These are phyloP conservation scores for Rhinogobius similis DNA, from an alignment of 2,113 vertebrate genomes.

Conservation along the genomic window DNA sequence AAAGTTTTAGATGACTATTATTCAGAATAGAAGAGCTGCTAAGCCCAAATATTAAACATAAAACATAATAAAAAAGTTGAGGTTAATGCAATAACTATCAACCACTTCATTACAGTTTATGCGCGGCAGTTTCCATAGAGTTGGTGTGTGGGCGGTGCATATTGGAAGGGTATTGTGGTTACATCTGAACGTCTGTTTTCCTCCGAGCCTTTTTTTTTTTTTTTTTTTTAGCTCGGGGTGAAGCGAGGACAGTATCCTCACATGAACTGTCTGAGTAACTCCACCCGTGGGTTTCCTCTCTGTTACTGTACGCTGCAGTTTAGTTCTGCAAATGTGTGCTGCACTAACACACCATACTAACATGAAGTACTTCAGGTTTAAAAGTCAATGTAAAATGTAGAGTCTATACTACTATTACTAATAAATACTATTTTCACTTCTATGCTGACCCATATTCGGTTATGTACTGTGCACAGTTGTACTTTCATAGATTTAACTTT, in stretches of 20 bases:
- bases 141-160: not conserved
- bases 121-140: not conserved
- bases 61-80: not conserved
- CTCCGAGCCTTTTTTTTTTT: constrained; percentile 9
- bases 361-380: too few relatives aligned
- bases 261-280: constrained; percentile 34
- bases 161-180: constrained; percentile 9
- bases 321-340: too few relatives aligned
- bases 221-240: constrained; percentile 19
- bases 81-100: not conserved
- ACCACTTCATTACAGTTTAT: not conserved
- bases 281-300: constrained; percentile 31
- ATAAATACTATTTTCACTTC: too few relatives aligned
- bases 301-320: constrained; percentile 2
- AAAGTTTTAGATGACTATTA: constrained; percentile 4
- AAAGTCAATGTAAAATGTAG: too few relatives aligned
- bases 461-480: too few relatives aligned
- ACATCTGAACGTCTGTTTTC: constrained; percentile 9
- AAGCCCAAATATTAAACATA: not conserved
- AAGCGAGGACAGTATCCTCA: constrained; percentile 60
- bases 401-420: not conserved
- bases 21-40: not conserved
- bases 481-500: too few relatives aligned
- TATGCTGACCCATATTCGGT: too few relatives aligned
- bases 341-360: too few relatives aligned